Percentiles rank a stretch among this genome's conserved stretches.
These are phyloP conservation scores for Pseudotriccus pelzelni DNA, from an alignment of 2,797 vertebrate genomes.

Conservation along the genomic window DNA sequence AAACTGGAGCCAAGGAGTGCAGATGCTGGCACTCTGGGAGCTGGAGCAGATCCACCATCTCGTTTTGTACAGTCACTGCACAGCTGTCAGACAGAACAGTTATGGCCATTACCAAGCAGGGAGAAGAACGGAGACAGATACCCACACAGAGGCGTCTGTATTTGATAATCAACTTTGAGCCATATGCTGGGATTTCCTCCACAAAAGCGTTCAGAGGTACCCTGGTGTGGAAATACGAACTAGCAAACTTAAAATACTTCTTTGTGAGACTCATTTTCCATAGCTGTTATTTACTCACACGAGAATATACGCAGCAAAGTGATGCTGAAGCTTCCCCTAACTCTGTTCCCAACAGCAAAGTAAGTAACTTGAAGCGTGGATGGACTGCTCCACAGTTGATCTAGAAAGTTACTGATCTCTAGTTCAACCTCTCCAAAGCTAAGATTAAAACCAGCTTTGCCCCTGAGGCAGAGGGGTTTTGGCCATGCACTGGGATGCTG, in stretches of 20 bases:
- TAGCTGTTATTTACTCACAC: background rate
- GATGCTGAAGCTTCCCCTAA: background rate
- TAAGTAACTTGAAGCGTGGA: background rate
- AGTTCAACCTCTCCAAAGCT: background rate
- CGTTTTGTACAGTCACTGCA: background rate
- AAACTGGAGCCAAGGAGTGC: background rate
- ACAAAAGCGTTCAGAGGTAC: background rate
- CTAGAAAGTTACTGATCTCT: background rate
- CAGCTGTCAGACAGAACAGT: conserved; percentile 35
- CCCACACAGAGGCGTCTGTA: background rate
- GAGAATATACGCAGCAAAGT: background rate
- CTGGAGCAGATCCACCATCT: conserved; percentile 9
- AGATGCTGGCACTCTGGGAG: conserved; percentile 47
- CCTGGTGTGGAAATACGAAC: background rate
- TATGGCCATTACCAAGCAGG: background rate
- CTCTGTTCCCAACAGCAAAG: background rate
- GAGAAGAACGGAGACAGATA: background rate
- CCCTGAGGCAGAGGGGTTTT: background rate
- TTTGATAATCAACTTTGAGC: background rate
- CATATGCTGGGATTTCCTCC: background rate
- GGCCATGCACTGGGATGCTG: background rate
- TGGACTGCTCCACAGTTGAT: background rate
- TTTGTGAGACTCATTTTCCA: background rate
- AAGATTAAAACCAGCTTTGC: background rate
- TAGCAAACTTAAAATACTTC: background rate